Base-by-base conservation (phyloP, 2,113 vertebrate genomes). In the Gymnocephalus cernua region DNA sequence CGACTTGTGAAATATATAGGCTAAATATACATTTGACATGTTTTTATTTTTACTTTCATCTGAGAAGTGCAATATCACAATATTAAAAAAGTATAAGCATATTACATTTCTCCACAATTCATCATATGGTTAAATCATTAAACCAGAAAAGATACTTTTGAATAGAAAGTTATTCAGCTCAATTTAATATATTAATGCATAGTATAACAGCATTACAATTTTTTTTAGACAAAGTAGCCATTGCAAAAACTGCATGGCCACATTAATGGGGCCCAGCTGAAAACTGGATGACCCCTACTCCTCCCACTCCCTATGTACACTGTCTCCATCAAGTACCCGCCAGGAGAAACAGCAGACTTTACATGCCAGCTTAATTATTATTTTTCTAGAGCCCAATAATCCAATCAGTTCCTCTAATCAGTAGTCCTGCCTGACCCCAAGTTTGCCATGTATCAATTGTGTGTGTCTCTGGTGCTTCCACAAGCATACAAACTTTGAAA, bases 361-460 rank as follows among this genome's bases (percentile, higher is more conserved):
- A 19, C 54, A 32, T 59, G 27, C 10, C 45, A 61, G 14, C 23
- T 53, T 74, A n/a, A 53, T 74, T 66, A 58, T 4, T 27, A 50
- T 51, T 58, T 73, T 65, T 79, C 5, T 23, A 21, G 57, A 62
- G 2, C 48, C 6, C 9, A 35, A 48, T 10, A 65, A 72, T 48
- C 58, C n/a, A 80, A 66, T 65, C 44, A 27, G 16, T 58, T 25
- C 21, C 27, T 57, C 1, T 64, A 48, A 80, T 66, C 69, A 67
- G n/a, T 48, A 56, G 14, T 25, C 19, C 27, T 19, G 27, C 38
- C 14, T 44, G 44, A 51, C 21, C 45, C 6, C 44, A 59, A 25
- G 41, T 59, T 50, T 50, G 14, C 32, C 27, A 48, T 65, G 61
- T 73, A 27, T 56, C 29, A 73, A 25, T 64, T 68, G 38, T 13